Evolutionary conservation across 2,888 invertebrate genomes (phyloP), one percentile per base, ranked within the genome.

Genomic region (Temnothorax ravouxi): DNA sequence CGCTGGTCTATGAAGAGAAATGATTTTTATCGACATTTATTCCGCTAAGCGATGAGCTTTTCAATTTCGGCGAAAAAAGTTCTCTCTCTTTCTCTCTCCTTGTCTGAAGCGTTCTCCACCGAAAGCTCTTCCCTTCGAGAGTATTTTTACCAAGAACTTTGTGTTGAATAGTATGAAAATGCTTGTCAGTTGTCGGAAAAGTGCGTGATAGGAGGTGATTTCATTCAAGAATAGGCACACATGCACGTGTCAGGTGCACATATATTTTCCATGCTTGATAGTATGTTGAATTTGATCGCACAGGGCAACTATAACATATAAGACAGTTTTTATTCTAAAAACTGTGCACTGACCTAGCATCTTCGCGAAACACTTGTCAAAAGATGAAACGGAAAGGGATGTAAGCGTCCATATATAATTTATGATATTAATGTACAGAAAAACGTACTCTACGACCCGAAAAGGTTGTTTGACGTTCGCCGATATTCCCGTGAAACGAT

Each of bases 11-110:
- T 47, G 47, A 80, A 72, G 79, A 71, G 72, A 59, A 80, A 80
- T 72, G 72, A 80, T 80, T 80, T 80, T 80, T 72, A 72, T 80
- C 74, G 79, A 72, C 79, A 72, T 80, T 80, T 80, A 80, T 80
- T 71, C 59, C 47, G 9, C 79, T 59, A 59, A 47, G 56, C 44
- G 29, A 71, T 56, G 59, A 71, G 72, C 59, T 59, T 80, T 80
- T 72, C 72, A 71, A 71, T 72, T 80, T 80, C 72, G 71, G 44
- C 2, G 13, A 47, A 80, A 59, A 56, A 80, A 71, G 79, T 79
- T 59, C 29, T 34, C 47, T 25, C 41, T n/a, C 75, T 38, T 59
- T 25, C 52, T 61, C 54, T n/a, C 18, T 54, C 13, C 41, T 52
- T 18, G 41, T 62, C 38, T 76, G 41, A 54, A 62, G 54, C 74